Evolutionary conservation across 2,797 vertebrate species (phyloP), one percentile per base, ranked within the genome.

Genomic region (Aratinga solstitialis): DNA sequence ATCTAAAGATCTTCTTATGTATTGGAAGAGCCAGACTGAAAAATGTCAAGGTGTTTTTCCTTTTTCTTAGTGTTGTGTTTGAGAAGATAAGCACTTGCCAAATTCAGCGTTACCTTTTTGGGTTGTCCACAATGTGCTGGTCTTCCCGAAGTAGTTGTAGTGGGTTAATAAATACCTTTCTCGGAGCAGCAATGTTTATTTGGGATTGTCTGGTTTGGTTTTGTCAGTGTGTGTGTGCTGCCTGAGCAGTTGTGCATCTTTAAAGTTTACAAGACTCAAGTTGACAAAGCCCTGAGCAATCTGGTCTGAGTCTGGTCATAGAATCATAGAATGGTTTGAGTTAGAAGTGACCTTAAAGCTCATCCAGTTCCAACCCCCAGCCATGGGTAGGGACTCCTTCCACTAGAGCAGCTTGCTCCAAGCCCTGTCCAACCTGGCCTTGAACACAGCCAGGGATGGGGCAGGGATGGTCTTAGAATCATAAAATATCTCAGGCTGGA

Each of bases 141-240:
- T 59, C 81, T 83, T 58, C 69, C 68, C 56, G 4, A 1, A 65
- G 51, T n/a, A 32, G 14, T 58, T 42, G 3, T 38, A 66, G 29
- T 48, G 65, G 40, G 7, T 68, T 38, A 27, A 30, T 27, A 29
- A 40, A 5, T 8, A 16, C 13, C 58, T 22, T 73, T 12, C 65
- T 56, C 5, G 1, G 61, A 43, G n/a, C 19, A 47, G 43, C 61
- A 10, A 4, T 4, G 19, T 32, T 8, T 9, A 1, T 15, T 32
- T 67, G n/a, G 42, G 30, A 13, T 10, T 68, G 42, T 19, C 40
- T 36, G 23, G 10, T 6, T 34, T 45, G 50, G 10, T 27, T 62
- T 48, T 9, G 10, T 3, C 34, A 13, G 21, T 8, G 17, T 7
- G 10, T 30, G n/a, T 48, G 29, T 48, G 34, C 8, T 74, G 32